These are phyloP conservation scores for Tetramorium bicarinatum DNA, from an alignment of 2,888 invertebrate genomes.

Conservation along the genomic window DNA sequence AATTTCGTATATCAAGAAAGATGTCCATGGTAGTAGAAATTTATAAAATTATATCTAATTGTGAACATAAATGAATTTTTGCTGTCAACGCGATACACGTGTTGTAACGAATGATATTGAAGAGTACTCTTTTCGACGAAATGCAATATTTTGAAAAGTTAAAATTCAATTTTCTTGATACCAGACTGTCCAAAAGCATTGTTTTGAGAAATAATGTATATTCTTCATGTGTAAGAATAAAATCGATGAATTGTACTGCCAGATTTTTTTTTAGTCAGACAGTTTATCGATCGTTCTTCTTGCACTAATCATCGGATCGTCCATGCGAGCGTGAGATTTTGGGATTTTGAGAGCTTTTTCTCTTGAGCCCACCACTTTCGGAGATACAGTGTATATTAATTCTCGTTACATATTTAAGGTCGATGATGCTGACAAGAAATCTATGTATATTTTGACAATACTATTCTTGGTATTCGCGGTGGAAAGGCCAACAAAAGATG, in stretches of 20 bases:
- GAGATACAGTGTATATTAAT: constrained; percentile 80
- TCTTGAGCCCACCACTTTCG: constrained; percentile 71
- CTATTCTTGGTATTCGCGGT: constrained; percentile 78
- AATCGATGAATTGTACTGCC: constrained; percentile 55
- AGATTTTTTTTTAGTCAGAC: constrained; percentile 50
- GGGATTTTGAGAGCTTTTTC: constrained; percentile 62
- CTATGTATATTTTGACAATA: constrained; percentile 85
- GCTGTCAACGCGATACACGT: constrained; percentile 15
- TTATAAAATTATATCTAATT: constrained; percentile 13
- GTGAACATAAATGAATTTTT: constrained; percentile 24
- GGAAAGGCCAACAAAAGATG: constrained; percentile 68
- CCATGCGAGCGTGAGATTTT: constrained; percentile 61
- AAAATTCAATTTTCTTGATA: constrained; percentile 33
- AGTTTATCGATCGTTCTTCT: constrained; percentile 61
- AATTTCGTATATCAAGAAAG: constrained; percentile 1
- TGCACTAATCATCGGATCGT: constrained; percentile 71
- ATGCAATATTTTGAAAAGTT: constrained; percentile 50
- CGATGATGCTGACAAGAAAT: constrained; percentile 70
- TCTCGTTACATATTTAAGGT: constrained; percentile 75
- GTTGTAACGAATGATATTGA: constrained; percentile 53
- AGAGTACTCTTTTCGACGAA: constrained; percentile 29
- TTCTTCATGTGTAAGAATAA: constrained; percentile 59
- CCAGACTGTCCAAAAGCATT: constrained; percentile 71
- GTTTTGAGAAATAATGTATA: constrained; percentile 72
- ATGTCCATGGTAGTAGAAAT: constrained; percentile 12